phyloP scores from a whole-genome alignment of 2,888 invertebrate species.

The Pterostichus niger region DNA sequence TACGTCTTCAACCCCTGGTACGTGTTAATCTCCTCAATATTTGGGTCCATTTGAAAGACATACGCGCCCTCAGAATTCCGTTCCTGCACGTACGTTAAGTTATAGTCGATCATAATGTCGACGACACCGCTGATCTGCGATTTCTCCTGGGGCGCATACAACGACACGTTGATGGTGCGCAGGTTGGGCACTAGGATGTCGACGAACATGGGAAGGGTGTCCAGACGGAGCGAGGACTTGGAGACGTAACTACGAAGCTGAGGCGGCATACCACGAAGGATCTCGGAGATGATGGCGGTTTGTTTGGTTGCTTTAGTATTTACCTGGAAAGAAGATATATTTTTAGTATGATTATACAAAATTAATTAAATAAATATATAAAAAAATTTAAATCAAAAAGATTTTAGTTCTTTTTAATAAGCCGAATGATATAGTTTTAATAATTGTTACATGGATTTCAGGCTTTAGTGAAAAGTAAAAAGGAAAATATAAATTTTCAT shows the following conservation, averaged over 20 bases:
- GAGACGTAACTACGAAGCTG: constrained; percentile 77
- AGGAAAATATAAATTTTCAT: no score
- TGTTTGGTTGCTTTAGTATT: constrained; percentile 78
- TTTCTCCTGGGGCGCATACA: constrained; percentile 87
- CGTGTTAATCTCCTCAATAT: constrained; percentile 84
- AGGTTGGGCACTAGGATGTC: constrained; percentile 86
- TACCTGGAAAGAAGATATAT: constrained; percentile 77
- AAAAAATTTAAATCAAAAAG: no score
- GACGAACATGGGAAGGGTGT: constrained; percentile 86
- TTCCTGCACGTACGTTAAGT: constrained; percentile 90
- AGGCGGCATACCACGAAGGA: constrained; percentile 83
- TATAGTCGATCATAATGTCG: constrained; percentile 92
- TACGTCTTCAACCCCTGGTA: constrained; percentile 73
- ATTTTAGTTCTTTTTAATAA: no score
- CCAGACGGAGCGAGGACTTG: constrained; percentile 80
- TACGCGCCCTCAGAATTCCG: constrained; percentile 88
- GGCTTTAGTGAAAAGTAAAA: no score
- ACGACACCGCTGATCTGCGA: constrained; percentile 85
- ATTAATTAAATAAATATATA: no score
- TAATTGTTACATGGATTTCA: no score
- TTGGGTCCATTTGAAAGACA: constrained; percentile 85
- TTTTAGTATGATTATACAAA: no score
- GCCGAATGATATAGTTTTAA: no score
- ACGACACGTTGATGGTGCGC: constrained; percentile 85
- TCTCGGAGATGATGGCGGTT: constrained; percentile 80